Percentiles rank a stretch among this genome's conserved stretches.
phyloP scores from a whole-genome alignment of 2,113 vertebrate species.

The Actenoides lindsayi region DNA sequence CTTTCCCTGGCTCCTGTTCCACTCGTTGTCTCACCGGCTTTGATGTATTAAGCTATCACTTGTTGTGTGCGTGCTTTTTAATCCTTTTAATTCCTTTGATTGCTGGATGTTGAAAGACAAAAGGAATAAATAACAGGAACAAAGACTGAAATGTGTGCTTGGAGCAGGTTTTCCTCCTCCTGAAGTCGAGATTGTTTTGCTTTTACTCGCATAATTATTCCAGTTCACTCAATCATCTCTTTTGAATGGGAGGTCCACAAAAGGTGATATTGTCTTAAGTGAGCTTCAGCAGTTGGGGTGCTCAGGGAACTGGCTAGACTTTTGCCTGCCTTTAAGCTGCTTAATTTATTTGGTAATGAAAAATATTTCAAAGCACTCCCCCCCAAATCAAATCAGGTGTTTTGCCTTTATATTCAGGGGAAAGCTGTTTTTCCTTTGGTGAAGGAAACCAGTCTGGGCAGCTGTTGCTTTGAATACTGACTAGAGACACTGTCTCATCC shows the following conservation, averaged over 20 bases:
- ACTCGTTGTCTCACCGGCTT: background rate
- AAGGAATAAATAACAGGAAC: constrained; percentile 43
- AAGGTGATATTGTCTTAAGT: background rate
- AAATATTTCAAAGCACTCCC: background rate
- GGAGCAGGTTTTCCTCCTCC: background rate
- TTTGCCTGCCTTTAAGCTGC: background rate
- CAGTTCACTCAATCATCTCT: background rate
- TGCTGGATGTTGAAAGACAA: constrained; percentile 53
- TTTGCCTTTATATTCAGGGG: background rate
- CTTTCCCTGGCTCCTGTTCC: constrained; percentile 33
- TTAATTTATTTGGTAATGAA: constrained; percentile 24
- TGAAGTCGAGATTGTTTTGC: background rate
- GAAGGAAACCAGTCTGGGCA: background rate
- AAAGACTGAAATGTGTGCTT: background rate
- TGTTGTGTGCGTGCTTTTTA: constrained; percentile 35
- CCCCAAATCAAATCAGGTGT: background rate
- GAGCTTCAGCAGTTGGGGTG: background rate
- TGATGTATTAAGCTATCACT: constrained; percentile 56
- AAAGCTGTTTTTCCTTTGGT: background rate
- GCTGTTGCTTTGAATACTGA: constrained; percentile 9
- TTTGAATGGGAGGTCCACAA: background rate
- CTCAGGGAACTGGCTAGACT: background rate
- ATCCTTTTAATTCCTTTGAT: constrained; percentile 67
- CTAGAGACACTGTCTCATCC: background rate
- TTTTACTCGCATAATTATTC: background rate